These are phyloP conservation scores for Magallana ariakensis DNA, from an alignment of 1,140 invertebrate species.

Conservation along the genomic window DNA sequence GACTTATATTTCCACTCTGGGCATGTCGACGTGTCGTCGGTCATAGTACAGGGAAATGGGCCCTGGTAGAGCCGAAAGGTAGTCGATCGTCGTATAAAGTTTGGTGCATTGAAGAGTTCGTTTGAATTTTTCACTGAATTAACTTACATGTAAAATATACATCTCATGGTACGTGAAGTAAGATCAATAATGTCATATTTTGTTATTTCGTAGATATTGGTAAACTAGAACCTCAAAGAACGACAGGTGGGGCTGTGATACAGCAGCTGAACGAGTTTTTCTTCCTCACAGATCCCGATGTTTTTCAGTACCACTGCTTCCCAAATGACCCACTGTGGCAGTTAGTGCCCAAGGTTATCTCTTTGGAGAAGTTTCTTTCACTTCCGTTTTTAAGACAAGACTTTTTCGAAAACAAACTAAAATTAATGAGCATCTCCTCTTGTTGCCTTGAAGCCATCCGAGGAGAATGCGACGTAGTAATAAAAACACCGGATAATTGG, in stretches of 20 bases:
- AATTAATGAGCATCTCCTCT: slow-evolving; percentile 37
- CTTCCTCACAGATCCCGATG: slow-evolving; percentile 69
- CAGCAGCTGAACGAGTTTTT: slow-evolving; percentile 67
- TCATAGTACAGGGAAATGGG: slow-evolving; percentile 46
- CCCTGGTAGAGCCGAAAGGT: slow-evolving; percentile 37
- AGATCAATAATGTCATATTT: no score
- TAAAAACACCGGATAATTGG: slow-evolving; percentile 8
- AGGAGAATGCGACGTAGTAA: slow-evolving; percentile 43
- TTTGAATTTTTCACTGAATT: no score
- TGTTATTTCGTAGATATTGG: slow-evolving; percentile 43
- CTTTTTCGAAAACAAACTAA: slow-evolving; percentile 45
- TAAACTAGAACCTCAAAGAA: slow-evolving; percentile 46
- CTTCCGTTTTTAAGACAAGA: slow-evolving; percentile 29
- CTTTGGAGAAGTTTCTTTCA: slow-evolving; percentile 23
- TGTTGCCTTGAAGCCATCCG: slow-evolving; percentile 40
- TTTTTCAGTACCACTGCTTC: slow-evolving; percentile 53
- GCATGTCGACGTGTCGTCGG: slow-evolving; percentile 46
- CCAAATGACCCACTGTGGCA: slow-evolving; percentile 53
- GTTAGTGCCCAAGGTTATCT: slow-evolving; percentile 22
- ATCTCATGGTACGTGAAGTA: no score
- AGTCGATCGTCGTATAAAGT: no score
- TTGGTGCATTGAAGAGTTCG: no score
- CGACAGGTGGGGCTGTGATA: slow-evolving; percentile 38
- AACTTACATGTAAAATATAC: no score
- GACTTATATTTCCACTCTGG: slow-evolving; percentile 60